Evolutionary conservation across 2,888 invertebrate species (phyloP).

Genomic region (Criorhina ranunculi): DNA sequence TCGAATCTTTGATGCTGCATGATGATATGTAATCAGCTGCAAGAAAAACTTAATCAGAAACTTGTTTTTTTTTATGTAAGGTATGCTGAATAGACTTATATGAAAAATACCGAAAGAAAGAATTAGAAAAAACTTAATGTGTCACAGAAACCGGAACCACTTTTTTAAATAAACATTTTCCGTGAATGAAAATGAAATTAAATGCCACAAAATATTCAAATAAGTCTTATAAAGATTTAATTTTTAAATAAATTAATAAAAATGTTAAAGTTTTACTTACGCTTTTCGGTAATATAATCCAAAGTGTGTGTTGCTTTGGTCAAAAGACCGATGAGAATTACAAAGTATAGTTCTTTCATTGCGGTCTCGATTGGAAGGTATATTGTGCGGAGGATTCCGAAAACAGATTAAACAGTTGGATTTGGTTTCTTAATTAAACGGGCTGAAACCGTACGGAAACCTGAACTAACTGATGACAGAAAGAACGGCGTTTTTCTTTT

Average conservation of each 20-base stretch:
- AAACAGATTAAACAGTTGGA: slow-evolving; percentile 33
- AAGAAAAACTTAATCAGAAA: too few species aligned
- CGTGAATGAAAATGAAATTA: neutral
- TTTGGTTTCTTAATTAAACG: slow-evolving; percentile 18
- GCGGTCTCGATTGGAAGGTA: neutral
- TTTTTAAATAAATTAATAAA: neutral
- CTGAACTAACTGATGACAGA: slow-evolving; percentile 19
- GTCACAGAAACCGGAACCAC: too few species aligned
- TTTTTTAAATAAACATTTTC: neutral
- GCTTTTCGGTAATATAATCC: slow-evolving; percentile 74
- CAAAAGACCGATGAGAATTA: slow-evolving; percentile 9
- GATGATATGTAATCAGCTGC: slow-evolving; percentile 74
- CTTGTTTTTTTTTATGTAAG: too few species aligned
- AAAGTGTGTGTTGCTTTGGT: neutral
- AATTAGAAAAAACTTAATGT: too few species aligned
- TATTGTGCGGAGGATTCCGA: slow-evolving; percentile 21
- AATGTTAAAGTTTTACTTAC: slow-evolving; percentile 62
- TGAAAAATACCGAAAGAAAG: too few species aligned
- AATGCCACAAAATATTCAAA: neutral
- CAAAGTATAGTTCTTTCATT: slow-evolving; percentile 13
- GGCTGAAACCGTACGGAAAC: slow-evolving; percentile 35
- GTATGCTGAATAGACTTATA: too few species aligned
- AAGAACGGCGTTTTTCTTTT: neutral
- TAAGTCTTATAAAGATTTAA: neutral
- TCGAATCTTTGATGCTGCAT: slow-evolving; percentile 61